phyloP scores from a whole-genome alignment of 2,888 invertebrate genomes.

The Omphaloscelis lunosa region DNA sequence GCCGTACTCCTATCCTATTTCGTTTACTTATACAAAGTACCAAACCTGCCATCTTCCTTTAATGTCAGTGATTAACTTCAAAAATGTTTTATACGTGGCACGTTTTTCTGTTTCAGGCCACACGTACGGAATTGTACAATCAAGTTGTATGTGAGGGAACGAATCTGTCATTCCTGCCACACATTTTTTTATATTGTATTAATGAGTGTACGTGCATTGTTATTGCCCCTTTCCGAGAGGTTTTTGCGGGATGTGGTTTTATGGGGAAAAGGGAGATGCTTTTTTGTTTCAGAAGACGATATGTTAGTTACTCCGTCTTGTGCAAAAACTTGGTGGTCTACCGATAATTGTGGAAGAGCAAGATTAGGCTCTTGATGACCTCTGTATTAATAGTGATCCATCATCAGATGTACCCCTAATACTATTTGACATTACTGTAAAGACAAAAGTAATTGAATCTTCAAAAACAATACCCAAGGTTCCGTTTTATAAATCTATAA shows the following conservation, averaged over 20 bases:
- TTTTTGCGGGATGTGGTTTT: not conserved
- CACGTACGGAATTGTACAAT: conserved; percentile 55
- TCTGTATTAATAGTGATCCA: too few relatives aligned
- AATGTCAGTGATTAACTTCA: conserved; percentile 48
- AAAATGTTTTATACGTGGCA: conserved; percentile 56
- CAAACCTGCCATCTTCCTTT: conserved; percentile 7
- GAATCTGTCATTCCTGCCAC: conserved; percentile 53
- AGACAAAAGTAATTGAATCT: not conserved
- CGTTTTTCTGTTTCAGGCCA: conserved; percentile 40
- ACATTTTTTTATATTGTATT: conserved; percentile 54
- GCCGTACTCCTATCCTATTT: not conserved
- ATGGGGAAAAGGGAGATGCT: not conserved
- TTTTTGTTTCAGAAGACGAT: not conserved
- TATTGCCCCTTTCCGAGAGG: conserved; percentile 4
- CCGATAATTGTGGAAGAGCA: too few relatives aligned
- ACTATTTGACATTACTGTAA: not conserved
- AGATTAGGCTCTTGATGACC: too few relatives aligned
- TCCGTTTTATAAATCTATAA: not conserved
- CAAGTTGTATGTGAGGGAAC: conserved; percentile 53
- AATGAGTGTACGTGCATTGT: conserved; percentile 46
- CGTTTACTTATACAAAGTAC: not conserved
- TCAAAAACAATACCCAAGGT: not conserved
- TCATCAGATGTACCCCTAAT: not conserved
- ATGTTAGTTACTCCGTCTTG: not conserved
- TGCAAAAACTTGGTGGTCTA: not conserved